Conservation (phyloP, 2,888 invertebrate species). For the Sepiola atlantica region DNA sequence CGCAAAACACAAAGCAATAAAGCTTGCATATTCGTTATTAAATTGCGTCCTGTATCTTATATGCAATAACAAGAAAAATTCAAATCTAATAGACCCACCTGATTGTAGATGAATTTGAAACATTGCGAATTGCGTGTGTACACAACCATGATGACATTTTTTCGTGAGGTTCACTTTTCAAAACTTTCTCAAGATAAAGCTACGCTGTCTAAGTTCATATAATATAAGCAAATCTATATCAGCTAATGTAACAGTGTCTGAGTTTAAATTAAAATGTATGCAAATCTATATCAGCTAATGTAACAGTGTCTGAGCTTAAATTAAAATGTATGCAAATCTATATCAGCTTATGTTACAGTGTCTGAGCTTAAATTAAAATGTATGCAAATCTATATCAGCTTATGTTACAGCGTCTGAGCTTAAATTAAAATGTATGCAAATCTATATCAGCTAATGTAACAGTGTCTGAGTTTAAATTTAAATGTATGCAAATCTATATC, state of each 20-base stretch:
- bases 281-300: not conserved
- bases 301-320: too few species aligned
- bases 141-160: not conserved
- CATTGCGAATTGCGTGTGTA: not conserved
- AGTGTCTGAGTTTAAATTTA: too few species aligned
- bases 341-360: too few species aligned
- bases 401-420: not conserved
- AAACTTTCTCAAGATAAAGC: not conserved
- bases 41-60: not conserved
- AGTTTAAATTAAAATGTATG: not conserved
- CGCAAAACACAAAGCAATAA: conserved; percentile 19
- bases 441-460: not conserved
- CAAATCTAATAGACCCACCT: not conserved
- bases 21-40: not conserved
- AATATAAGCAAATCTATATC: too few species aligned
- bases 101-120: not conserved
- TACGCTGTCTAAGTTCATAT: too few species aligned
- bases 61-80: not conserved
- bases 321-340: too few species aligned
- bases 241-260: not conserved
- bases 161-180: not conserved
- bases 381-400: too few species aligned
- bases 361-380: too few species aligned
- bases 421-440: too few species aligned
- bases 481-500: too few species aligned